Base-by-base conservation (phyloP, 2,888 invertebrate genomes). In the Neoaliturus tenellus region DNA sequence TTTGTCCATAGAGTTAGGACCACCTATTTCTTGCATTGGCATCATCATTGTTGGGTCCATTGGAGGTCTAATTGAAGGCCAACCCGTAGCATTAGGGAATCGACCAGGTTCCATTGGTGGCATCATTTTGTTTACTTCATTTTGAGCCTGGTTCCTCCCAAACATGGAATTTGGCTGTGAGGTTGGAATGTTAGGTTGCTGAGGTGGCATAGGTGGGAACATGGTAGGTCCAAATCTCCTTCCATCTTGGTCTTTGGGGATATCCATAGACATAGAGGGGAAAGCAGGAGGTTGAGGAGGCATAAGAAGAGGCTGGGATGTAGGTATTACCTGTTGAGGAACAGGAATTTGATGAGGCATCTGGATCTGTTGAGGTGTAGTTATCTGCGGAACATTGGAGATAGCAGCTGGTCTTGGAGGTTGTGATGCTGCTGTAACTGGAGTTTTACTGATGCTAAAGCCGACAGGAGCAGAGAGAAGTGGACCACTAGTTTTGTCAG, bases 201-300 rank as follows among this genome's bases (percentile, higher is more conserved):
- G 58, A 25, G 75, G 25, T 2, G 41, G 5, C 23, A 58, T 20
- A 25, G 48, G 23, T 25, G 58, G 55, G 62, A 62, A 81, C 39
- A 2, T 2, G 23, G 25, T 1, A 62, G 62, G 35, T 20, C 41
- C 67, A 62, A 81, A 81, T 23, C 31, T 69, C 28, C 71, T 71
- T 33, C 78, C 78, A 55, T 78, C 78, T 33, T 31, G 44, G 28
- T 75, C 75, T 14, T 81, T 82, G 31, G 84, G 86, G 39, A 84
- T 83, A 48, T 85, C 85, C 71, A 85, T 75, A 12, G 85, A 58
- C 85, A 85, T 83, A 23, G 80, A 82, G 25, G 86, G 86, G 14
- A 86, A 82, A 73, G 82, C 83, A 28, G 75, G 75, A 25, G 86
- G 85, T 58, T 86, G 85, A 14, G 86, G 86, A n/a, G 82, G 48